phyloP scores from a whole-genome alignment of 1,140 invertebrate genomes.

The Trichonephila clavipes region DNA sequence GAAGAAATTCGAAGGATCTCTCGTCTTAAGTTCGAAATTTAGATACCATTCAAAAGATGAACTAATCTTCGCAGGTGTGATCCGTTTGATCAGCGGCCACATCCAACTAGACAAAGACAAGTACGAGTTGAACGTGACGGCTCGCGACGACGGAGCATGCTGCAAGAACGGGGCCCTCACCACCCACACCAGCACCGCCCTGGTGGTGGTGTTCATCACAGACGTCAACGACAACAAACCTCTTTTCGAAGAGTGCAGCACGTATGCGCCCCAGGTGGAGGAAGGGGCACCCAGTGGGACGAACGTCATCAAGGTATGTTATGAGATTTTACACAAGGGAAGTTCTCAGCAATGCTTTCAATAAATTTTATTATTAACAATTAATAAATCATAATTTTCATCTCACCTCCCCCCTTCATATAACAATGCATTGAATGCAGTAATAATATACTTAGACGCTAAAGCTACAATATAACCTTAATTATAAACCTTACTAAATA shows the following conservation, averaged over 20 bases:
- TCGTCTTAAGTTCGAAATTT: neutral
- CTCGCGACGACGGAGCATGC: slow-evolving; percentile 95
- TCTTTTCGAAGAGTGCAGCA: slow-evolving; percentile 94
- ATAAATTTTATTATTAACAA: too few species aligned
- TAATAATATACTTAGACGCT: too few species aligned
- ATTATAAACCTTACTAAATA: too few species aligned
- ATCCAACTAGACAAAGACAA: slow-evolving; percentile 90
- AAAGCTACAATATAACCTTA: too few species aligned
- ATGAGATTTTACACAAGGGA: too few species aligned
- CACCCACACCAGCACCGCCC: slow-evolving; percentile 94
- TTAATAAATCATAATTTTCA: too few species aligned
- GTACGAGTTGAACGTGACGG: slow-evolving; percentile 95
- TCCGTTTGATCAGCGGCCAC: slow-evolving; percentile 90
- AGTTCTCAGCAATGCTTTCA: too few species aligned
- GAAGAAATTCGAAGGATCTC: too few species aligned
- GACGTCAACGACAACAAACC: slow-evolving; percentile 98
- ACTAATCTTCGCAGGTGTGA: slow-evolving; percentile 87
- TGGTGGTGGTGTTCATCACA: slow-evolving; percentile 96
- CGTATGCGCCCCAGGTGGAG: slow-evolving; percentile 92
- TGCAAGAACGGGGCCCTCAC: slow-evolving; percentile 91
- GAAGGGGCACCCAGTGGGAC: slow-evolving; percentile 95
- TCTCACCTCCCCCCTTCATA: too few species aligned
- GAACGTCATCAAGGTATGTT: slow-evolving; percentile 86
- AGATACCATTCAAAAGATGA: too few species aligned
- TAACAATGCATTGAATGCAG: too few species aligned